Base-by-base conservation (phyloP, 2,888 invertebrate species). In the Belgica antarctica region DNA sequence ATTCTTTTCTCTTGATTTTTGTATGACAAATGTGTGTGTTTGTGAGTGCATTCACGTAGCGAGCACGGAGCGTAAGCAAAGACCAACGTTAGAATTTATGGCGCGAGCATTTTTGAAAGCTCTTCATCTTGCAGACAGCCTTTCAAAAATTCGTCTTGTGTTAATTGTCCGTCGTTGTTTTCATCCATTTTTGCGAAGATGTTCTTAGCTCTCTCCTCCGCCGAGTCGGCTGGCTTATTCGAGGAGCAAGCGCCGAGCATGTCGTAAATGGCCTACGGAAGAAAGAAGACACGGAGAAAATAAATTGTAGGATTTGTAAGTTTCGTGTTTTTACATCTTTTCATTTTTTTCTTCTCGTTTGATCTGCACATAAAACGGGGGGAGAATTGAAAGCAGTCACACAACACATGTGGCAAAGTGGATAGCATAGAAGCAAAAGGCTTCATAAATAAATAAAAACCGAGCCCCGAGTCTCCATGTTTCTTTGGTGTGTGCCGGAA, bases 101-200 rank as follows among this genome's bases (percentile, higher is more conserved):
- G 94, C 76, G 94, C 93, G 78, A 94, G 84, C 94, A 94, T 94
- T 82, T 94, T 94, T 72, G 93, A 94, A 73, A 96, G 84, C 80
- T 95, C 94, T 81, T 95, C 95, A 78, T 96, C 96, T 81, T 96
- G 94, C 78, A 96, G 88, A 81, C 97, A 97, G 72, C 96, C 97
- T 81, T 96, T 95, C 73, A 97, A 87, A 82, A 97, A 97, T 84
- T 99, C 98, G 74, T 97, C 96, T 82, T 96, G 94, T 74, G 96
- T 96, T 78, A 97, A 86, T 81, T 96, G 96, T 72, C 97, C 97
- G 81, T 99, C 98, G 83, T 95, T 94, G 85, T 99, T 98, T 79
- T 95, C 94, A 81, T 99, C 98, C 98, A 99, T 98, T 82, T 96
- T 96, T 72, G 95, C 95, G 82, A 99, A 99, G 77, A 99, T 99